A percentile compares a stretch with the other conserved stretches of the same genome.
These are phyloP conservation scores for Tipula unca DNA, from an alignment of 2,888 invertebrate genomes.

Conservation along the genomic window DNA sequence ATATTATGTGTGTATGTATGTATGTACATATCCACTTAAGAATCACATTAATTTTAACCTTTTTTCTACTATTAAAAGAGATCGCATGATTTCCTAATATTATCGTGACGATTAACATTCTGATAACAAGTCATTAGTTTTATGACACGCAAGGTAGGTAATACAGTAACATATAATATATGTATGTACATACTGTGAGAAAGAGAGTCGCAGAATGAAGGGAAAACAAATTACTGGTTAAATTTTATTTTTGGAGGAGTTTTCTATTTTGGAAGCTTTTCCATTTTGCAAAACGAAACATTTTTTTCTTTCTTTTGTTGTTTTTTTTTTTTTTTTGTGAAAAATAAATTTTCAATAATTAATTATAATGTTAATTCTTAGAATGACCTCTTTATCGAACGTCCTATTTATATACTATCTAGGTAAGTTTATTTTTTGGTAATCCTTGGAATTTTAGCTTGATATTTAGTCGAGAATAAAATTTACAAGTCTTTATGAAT, in stretches of 20 bases:
- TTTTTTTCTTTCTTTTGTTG: neutral
- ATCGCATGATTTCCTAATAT: neutral
- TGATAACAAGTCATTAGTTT: slow-evolving; percentile 14
- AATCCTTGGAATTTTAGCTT: too few relatives aligned
- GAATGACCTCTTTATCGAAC: neutral
- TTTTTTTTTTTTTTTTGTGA: neutral
- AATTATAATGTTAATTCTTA: neutral
- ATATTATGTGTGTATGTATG: too few relatives aligned
- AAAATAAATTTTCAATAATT: neutral
- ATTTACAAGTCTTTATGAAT: too few relatives aligned
- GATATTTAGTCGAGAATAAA: too few relatives aligned
- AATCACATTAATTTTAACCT: slow-evolving; percentile 8
- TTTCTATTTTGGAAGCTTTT: neutral
- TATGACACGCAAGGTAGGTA: neutral
- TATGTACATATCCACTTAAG: neutral
- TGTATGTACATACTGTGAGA: neutral
- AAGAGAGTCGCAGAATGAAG: neutral
- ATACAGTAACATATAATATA: neutral
- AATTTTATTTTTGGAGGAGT: neutral
- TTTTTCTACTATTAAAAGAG: neutral
- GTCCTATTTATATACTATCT: too few relatives aligned
- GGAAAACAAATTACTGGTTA: neutral
- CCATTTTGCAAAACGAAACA: neutral
- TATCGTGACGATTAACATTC: neutral
- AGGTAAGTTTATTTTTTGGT: too few relatives aligned